Evolutionary conservation across 2,797 vertebrate species (phyloP), one percentile per base, ranked within the genome.

Genomic region (Poeciliopsis turneri): DNA sequence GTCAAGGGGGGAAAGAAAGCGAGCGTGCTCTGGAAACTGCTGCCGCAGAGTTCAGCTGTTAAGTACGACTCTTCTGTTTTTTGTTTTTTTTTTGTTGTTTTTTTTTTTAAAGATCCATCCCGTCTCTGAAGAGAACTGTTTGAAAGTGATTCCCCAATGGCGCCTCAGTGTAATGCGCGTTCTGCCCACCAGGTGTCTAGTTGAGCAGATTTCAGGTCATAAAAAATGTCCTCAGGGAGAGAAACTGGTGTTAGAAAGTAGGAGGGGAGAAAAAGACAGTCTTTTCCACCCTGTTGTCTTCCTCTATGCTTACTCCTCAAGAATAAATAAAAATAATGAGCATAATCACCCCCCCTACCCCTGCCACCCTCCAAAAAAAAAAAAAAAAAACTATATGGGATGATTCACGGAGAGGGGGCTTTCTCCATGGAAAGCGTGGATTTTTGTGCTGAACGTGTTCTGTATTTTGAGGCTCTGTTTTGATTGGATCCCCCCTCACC

Each of bases 141-240:
- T 82, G 66, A 61, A 51, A 84, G 78, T 76, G 51, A 80, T 82
- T 84, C 79, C 76, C 82, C 87, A 79, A 16, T 88, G 81, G 87
- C 41, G 4, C 66, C 47, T 51, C 2, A n/a, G 72, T 93, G 91
- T 86, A 93, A 82, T 95, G 78, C 87, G 10, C 86, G 28, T 71
- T 75, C 79, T 86, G 88, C 82, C 91, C 95, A 94, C 88, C 93
- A 95, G 95, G 92, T 87, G 95, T 92, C 95, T 91, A 91, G 83
- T 81, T 79, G 91, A 91, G 89, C 5, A 80, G 83, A 74, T 82
- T 78, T 90, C 84, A 88, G 90, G 89, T 86, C 85, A 79, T 77
- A 82, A 88, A 86, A 88, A 86, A 88, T 84, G 84, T 91, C 91
- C 89, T 81, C 74, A 25, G 88, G 84, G 88, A 91, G 81, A 53